Base-by-base conservation (phyloP, 2,888 invertebrate genomes). In the Fragum whitleyi region DNA sequence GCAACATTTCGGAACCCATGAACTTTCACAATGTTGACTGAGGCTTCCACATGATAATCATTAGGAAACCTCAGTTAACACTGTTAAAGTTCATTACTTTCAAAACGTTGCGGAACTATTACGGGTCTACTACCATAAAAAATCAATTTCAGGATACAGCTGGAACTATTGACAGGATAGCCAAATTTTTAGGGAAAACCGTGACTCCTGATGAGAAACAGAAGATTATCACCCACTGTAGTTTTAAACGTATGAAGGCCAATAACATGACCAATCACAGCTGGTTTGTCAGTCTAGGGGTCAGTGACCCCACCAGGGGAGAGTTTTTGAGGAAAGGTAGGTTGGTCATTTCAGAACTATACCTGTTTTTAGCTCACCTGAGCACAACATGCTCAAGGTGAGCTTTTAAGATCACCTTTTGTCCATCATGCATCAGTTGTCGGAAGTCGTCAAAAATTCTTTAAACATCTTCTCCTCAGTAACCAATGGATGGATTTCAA, bases 211-310 rank as follows among this genome's bases (percentile, higher is more conserved):
- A 96, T 6, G 95, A 97, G 89, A 94, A 97, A 1, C 94, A 95
- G 0, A 94, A 94, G n/a, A 95, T 97, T 1, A 74, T 77, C 32
- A 47, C 96, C 2, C 96, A 97, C 91, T 95, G 97, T 26, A 96
- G 96, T 65, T 98, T 98, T 92, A 95, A 96, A 70, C 96, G 95
- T 87, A 98, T 98, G 97, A 96, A 96, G 90, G 95, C 95, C 0
- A 98, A 98, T 93, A 95, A 96, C 29, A 96, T 96, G 1, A 96
- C 97, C 0, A 98, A 98, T 91, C 93, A 93, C 72, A 86, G 87
- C 53, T 93, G 93, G 93, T 94, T 94, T 93, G 93, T 94, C 77
- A 93, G 93, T 19, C 83, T 92, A 21, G 95, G 94, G 11, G 88
- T 95, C 21, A 86, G 92, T 62, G 92, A 94, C 57, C 91, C 91